These are phyloP conservation scores for Caenorhabditis uteleia DNA, from an alignment of 2,888 invertebrate genomes.

Conservation along the genomic window DNA sequence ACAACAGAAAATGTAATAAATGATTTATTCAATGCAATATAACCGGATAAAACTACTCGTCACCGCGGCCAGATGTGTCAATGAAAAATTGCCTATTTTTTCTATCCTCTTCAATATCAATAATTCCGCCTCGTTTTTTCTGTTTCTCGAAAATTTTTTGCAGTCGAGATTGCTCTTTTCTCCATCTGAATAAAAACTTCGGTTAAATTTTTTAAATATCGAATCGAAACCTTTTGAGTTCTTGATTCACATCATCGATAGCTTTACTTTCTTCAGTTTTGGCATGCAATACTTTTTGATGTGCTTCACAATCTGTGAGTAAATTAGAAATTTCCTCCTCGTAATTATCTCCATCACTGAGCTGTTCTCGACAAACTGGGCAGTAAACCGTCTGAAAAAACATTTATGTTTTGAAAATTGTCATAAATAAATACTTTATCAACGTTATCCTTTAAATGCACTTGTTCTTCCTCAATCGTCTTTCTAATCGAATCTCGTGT, in stretches of 20 bases:
- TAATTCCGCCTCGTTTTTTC: conserved; percentile 25
- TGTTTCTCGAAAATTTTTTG: conserved; percentile 20
- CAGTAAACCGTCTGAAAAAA: conserved; percentile 23
- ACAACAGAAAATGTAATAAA: not conserved
- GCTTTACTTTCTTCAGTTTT: too few relatives aligned
- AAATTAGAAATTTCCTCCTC: not conserved
- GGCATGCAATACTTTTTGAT: too few relatives aligned
- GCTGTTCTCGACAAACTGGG: conserved; percentile 16
- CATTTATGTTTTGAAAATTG: not conserved
- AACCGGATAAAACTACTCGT: not conserved
- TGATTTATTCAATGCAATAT: not conserved
- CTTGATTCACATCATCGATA: too few relatives aligned
- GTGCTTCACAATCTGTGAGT: too few relatives aligned
- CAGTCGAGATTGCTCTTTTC: conserved; percentile 15
- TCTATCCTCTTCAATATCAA: conserved; percentile 21
- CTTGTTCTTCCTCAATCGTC: conserved; percentile 9
- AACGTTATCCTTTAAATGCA: conserved; percentile 7
- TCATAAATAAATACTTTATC: conserved; percentile 5
- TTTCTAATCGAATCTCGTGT: not conserved
- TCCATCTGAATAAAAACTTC: conserved; percentile 11
- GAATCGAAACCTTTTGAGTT: too few relatives aligned
- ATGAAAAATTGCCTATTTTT: conserved; percentile 14
- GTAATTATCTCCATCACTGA: conserved; percentile 2
- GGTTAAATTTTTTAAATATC: not conserved
- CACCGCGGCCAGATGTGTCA: too few relatives aligned